Evolutionary conservation across 2,113 vertebrate genomes (phyloP).

Genomic region (Connochaetes taurinus): DNA sequence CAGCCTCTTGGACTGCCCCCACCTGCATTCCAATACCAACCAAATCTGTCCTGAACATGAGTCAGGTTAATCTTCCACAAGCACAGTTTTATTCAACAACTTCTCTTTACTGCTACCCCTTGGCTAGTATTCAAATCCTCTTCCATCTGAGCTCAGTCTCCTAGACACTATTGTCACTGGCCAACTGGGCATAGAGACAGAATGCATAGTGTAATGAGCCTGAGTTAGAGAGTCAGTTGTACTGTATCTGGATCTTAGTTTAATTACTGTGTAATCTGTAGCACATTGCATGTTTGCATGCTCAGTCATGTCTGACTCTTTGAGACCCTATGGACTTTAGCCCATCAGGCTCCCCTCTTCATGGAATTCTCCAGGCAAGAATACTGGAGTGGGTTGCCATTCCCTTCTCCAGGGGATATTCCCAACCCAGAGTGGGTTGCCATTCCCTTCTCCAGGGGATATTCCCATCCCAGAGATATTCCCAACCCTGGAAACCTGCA

Average conservation of each 20-base stretch:
- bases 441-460: neutral
- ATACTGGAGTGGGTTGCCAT: neutral
- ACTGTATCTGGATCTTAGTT: neutral
- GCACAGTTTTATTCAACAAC: neutral
- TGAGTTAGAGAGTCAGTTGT: neutral
- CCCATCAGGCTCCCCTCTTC: neutral
- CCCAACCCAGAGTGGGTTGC: neutral
- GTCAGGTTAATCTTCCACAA: neutral
- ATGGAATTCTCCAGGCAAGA: neutral
- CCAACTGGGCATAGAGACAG: neutral
- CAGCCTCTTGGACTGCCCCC: neutral
- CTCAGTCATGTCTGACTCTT: neutral
- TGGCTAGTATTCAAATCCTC: neutral
- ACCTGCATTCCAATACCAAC: neutral
- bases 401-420: neutral
- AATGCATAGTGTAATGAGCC: neutral
- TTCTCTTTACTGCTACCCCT: neutral
- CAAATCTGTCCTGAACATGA: neutral
- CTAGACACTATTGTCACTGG: neutral
- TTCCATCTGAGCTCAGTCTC: neutral
- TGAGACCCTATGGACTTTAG: neutral
- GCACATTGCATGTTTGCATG: neutral
- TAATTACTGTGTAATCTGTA: neutral
- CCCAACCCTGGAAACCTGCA: neutral
- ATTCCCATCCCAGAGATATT: neutral